Percentiles rank a stretch among this genome's conserved stretches.
These are phyloP conservation scores for Hippocampus kuda DNA, from an alignment of 2,797 vertebrate species.

Conservation along the genomic window DNA sequence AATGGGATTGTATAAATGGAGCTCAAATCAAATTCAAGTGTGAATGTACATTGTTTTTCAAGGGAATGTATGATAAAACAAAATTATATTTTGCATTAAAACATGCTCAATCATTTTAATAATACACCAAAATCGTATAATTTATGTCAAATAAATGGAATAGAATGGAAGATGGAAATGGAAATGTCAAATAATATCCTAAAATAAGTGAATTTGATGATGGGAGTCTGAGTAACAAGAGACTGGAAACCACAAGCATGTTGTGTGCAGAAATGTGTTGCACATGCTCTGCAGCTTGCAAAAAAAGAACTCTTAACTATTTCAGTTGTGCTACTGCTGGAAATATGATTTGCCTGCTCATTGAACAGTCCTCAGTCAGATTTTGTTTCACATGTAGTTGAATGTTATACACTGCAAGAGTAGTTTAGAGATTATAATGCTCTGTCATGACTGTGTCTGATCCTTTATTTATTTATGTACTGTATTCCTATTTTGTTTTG, in stretches of 20 bases:
- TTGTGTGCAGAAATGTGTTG: slow-evolving; percentile 36
- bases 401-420: neutral
- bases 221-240: slow-evolving; percentile 9
- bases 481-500: neutral
- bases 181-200: too few relatives aligned
- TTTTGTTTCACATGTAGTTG: neutral
- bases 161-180: too few relatives aligned
- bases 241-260: slow-evolving; percentile 58
- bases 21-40: neutral
- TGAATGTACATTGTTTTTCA: neutral
- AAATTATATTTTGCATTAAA: neutral
- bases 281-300: slow-evolving; percentile 40
- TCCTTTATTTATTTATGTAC: neutral
- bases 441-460: neutral
- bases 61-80: neutral
- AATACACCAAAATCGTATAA: neutral
- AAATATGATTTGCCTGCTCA: neutral
- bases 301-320: slow-evolving; percentile 35
- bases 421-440: neutral
- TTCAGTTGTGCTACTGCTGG: slow-evolving; percentile 1
- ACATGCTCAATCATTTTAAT: neutral
- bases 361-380: neutral
- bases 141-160: neutral
- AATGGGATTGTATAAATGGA: neutral
- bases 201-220: neutral